Percentiles rank a stretch among this genome's conserved stretches.
phyloP scores from a whole-genome alignment of 2,888 invertebrate species.

The Limnephilus lunatus region DNA sequence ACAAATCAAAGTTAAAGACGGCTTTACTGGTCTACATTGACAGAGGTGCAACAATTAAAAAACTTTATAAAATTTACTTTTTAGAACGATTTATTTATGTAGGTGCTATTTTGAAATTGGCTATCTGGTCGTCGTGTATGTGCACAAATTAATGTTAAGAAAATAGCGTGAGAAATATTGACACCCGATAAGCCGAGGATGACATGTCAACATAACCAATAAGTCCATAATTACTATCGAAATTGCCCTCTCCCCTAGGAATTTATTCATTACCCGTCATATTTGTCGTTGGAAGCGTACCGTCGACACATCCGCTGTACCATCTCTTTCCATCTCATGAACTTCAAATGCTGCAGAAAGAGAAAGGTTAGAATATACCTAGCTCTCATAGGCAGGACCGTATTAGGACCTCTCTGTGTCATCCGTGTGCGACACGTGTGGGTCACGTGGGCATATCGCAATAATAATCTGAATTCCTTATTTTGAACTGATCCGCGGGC shows the following conservation, averaged over 20 bases:
- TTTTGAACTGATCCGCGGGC: conserved; percentile 52
- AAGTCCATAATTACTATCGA: neutral
- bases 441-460: conserved; percentile 55
- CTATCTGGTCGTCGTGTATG: too few relatives aligned
- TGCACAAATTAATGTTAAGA: neutral
- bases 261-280: conserved; percentile 51
- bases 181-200: neutral
- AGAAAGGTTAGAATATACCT: neutral
- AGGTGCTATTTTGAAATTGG: too few relatives aligned
- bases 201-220: neutral
- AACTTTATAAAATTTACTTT: too few relatives aligned
- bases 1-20: too few relatives aligned
- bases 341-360: neutral
- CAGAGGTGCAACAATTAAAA: too few relatives aligned
- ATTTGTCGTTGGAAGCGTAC: conserved; percentile 28
- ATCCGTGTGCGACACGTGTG: conserved; percentile 18
- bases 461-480: conserved; percentile 61
- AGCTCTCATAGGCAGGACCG: neutral
- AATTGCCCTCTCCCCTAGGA: neutral
- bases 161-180: neutral
- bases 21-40: too few relatives aligned
- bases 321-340: neutral
- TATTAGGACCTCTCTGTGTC: conserved; percentile 24
- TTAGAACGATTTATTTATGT: too few relatives aligned
- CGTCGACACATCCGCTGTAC: neutral